Conservation (phyloP, 2,888 invertebrate species). For the Anoncus sp. region DNA sequence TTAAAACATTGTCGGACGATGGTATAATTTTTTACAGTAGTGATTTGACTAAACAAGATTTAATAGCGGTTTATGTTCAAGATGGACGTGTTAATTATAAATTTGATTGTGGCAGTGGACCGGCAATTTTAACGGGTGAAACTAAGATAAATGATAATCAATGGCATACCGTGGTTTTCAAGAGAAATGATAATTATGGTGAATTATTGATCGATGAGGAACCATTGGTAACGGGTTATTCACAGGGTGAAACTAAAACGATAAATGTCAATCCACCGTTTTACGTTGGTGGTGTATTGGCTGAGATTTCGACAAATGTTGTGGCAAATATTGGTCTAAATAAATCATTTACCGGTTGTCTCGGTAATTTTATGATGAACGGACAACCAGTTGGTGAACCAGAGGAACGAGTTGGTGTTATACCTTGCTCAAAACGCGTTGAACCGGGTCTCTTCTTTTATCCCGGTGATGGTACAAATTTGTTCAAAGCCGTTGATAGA, state of each 20-base stretch:
- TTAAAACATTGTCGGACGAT: slow-evolving; percentile 90
- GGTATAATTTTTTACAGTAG: slow-evolving; percentile 95
- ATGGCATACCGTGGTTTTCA: slow-evolving; percentile 92
- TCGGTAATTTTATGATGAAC: slow-evolving; percentile 90
- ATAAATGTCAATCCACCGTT: slow-evolving; percentile 89
- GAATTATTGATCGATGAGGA: slow-evolving; percentile 88
- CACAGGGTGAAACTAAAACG: slow-evolving; percentile 83
- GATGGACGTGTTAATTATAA: slow-evolving; percentile 87
- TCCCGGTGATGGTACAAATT: slow-evolving; percentile 88
- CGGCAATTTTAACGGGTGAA: slow-evolving; percentile 85
- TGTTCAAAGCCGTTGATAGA: slow-evolving; percentile 88
- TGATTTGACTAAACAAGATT: slow-evolving; percentile 86
- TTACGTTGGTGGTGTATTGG: slow-evolving; percentile 92
- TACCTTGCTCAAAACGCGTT: slow-evolving; percentile 91
- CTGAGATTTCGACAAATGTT: slow-evolving; percentile 83
- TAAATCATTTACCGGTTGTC: slow-evolving; percentile 92
- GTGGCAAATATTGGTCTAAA: slow-evolving; percentile 83
- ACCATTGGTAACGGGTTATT: slow-evolving; percentile 84
- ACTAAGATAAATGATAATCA: slow-evolving; percentile 88
- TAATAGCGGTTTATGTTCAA: slow-evolving; percentile 90
- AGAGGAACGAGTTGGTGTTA: slow-evolving; percentile 86
- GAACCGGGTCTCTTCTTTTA: slow-evolving; percentile 95
- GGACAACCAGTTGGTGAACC: slow-evolving; percentile 87
- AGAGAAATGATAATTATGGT: slow-evolving; percentile 87
- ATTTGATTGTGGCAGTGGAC: slow-evolving; percentile 89